phyloP scores from a whole-genome alignment of 2,797 vertebrate genomes.

The Onychomys arenicola region DNA sequence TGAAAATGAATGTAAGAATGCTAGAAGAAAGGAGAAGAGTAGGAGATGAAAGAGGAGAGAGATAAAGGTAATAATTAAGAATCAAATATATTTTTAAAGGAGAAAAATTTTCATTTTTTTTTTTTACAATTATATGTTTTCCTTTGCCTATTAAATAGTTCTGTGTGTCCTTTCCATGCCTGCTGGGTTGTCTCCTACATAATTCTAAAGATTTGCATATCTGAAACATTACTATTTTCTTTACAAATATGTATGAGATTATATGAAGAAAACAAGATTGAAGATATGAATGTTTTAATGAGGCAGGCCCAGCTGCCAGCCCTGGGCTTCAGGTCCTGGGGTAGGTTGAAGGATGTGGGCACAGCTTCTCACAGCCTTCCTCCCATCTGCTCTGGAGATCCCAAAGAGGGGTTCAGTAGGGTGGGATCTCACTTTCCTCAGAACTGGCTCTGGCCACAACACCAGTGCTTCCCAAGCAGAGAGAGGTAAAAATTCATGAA shows the following conservation, averaged over 20 bases:
- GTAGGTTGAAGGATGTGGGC: background rate
- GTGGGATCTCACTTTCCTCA: background rate
- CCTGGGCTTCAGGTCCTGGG: background rate
- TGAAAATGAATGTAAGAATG: background rate
- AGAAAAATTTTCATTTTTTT: background rate
- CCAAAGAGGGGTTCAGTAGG: background rate
- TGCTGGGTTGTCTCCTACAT: background rate
- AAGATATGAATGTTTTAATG: conserved; percentile 49
- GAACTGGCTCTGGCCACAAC: background rate
- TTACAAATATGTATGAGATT: background rate
- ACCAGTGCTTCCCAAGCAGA: background rate
- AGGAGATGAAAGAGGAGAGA: background rate
- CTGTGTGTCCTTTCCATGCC: background rate
- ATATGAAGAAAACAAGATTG: conserved; percentile 1
- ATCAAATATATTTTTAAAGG: conserved; percentile 9
- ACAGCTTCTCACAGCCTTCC: background rate
- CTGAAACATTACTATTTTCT: background rate
- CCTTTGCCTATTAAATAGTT: background rate
- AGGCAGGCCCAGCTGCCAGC: background rate
- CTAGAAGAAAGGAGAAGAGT: background rate
- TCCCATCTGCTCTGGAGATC: background rate
- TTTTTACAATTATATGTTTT: background rate
- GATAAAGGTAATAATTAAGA: background rate
- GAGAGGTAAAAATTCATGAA: background rate
- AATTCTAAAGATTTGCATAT: background rate